Percentiles rank a stretch among this genome's conserved stretches.
Conservation (phyloP, 2,113 vertebrate species). For the Globicephala melas region DNA sequence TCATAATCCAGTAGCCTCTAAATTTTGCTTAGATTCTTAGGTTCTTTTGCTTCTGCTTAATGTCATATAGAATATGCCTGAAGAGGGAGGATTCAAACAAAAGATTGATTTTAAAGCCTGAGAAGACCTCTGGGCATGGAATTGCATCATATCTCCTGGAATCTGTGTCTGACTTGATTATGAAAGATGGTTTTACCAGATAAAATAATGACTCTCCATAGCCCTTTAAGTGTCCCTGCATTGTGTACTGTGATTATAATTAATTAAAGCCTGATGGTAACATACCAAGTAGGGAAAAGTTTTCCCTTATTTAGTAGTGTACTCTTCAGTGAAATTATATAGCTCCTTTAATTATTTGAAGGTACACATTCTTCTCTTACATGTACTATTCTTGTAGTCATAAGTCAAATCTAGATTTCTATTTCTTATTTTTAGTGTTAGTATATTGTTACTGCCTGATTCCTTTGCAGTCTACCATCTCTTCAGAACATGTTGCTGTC, state of each 20-base stretch:
- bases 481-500: neutral
- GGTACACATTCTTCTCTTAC: neutral
- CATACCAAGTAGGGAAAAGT: neutral
- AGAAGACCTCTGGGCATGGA: neutral
- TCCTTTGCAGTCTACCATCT: neutral
- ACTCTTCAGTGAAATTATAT: neutral
- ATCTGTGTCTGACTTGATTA: neutral
- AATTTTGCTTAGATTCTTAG: neutral
- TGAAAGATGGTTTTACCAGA: neutral
- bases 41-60: neutral
- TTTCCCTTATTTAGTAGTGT: neutral
- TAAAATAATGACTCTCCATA: neutral
- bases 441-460: neutral
- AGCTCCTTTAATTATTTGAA: neutral
- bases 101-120: neutral
- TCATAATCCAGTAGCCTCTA: neutral
- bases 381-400: neutral
- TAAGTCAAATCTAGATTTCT: neutral
- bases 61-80: neutral
- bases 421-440: neutral
- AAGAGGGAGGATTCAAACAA: slow-evolving; percentile 13
- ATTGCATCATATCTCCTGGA: neutral
- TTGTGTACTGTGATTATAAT: neutral
- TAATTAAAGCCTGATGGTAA: neutral
- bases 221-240: neutral